Evolutionary conservation across 1,140 invertebrate genomes (phyloP).

Genomic region (Copidosoma floridanum): DNA sequence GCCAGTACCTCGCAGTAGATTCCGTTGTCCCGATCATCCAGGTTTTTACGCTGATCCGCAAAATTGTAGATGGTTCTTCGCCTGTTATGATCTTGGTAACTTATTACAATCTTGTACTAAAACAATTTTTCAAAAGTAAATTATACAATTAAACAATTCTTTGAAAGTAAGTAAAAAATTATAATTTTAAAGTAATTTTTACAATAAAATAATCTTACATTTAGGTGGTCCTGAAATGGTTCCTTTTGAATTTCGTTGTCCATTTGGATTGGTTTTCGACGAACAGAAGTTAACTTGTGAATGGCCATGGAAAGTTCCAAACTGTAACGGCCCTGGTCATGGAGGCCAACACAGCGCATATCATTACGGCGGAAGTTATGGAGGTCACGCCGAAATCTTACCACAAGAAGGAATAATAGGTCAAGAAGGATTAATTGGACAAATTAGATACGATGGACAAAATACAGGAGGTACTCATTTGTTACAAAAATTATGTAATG

Average conservation of each 20-base stretch:
- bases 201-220: not conserved
- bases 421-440: not conserved
- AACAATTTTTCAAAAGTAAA: no score
- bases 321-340: slow-evolving; percentile 54
- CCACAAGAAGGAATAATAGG: slow-evolving; percentile 10
- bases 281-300: slow-evolving; percentile 71
- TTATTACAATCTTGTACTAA: slow-evolving; percentile 22
- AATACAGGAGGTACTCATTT: no score
- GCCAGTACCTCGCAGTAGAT: slow-evolving; percentile 65
- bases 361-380: slow-evolving; percentile 4
- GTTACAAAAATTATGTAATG: no score
- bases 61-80: slow-evolving; percentile 85
- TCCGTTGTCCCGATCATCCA: slow-evolving; percentile 63
- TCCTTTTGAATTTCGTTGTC: slow-evolving; percentile 81
- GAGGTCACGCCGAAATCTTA: not conserved
- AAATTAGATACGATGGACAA: slow-evolving; percentile 19
- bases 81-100: slow-evolving; percentile 73
- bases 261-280: slow-evolving; percentile 79
- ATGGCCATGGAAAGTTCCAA: slow-evolving; percentile 78
- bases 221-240: slow-evolving; percentile 55
- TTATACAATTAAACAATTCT: no score
- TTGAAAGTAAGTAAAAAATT: no score
- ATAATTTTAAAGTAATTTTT: no score
- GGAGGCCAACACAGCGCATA: slow-evolving; percentile 15
- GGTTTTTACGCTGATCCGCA: slow-evolving; percentile 77